Percentiles rank a stretch among this genome's conserved stretches.
These are phyloP conservation scores for Labrus mixtus DNA, from an alignment of 2,113 vertebrate genomes.

Conservation along the genomic window DNA sequence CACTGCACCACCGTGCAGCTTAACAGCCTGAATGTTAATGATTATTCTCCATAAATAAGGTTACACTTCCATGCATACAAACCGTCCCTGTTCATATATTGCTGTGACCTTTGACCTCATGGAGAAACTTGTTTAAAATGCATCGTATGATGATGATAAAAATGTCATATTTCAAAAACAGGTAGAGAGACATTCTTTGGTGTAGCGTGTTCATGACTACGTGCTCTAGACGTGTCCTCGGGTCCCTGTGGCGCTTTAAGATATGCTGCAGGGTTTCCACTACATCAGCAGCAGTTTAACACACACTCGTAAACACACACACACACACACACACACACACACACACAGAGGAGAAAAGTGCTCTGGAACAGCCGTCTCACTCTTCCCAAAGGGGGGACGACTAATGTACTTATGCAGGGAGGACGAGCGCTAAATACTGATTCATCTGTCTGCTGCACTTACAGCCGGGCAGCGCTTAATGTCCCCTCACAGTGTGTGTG, in stretches of 20 bases:
- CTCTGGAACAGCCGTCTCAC: slow-evolving; percentile 7
- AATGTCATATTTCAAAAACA: neutral
- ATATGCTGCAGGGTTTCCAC: slow-evolving; percentile 17
- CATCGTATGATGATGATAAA: neutral
- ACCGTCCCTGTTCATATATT: too few species aligned
- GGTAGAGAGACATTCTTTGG: neutral
- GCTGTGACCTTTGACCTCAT: too few species aligned
- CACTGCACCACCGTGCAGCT: too few species aligned
- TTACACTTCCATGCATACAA: too few species aligned
- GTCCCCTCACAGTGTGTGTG: slow-evolving; percentile 7
- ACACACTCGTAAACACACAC: slow-evolving; percentile 7
- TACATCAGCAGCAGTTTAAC: neutral
- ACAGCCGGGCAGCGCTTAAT: neutral
- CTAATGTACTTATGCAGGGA: slow-evolving; percentile 47
- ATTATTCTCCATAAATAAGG: too few species aligned
- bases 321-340: neutral
- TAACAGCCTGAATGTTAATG: too few species aligned
- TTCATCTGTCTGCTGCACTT: slow-evolving; percentile 46
- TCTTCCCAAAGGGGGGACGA: slow-evolving; percentile 29
- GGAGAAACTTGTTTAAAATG: neutral
- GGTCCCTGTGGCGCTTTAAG: slow-evolving; percentile 6
- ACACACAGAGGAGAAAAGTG: slow-evolving; percentile 12
- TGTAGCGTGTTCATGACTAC: neutral
- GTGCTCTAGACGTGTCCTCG: neutral
- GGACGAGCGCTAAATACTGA: slow-evolving; percentile 44